Evolutionary conservation across 1,140 invertebrate genomes (phyloP), one percentile per base, ranked within the genome.

Genomic region (Bombyx mandarina): DNA sequence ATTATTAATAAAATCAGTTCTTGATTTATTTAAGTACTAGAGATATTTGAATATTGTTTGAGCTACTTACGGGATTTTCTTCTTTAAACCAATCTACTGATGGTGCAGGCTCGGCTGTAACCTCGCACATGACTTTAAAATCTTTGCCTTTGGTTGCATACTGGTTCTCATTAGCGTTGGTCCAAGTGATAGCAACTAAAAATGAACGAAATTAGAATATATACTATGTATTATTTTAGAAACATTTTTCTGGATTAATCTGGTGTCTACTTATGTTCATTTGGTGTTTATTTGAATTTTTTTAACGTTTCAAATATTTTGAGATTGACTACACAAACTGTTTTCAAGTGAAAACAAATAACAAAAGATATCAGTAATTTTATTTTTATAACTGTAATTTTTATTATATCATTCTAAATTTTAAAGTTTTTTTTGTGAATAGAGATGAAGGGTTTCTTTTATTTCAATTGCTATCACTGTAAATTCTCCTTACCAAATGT

Each of bases 31-130:
- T 26, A 52, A 52, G 43, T 10, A 46, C 22, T 7, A 22, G 2
- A 35, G 26, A 5, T 35, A 35, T 35, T 35, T 45, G 10, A 54
- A 53, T 42, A 53, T 53, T 10, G 45, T 44, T 52, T 18, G 43
- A 44, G 50, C 52, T 43, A 71, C 75, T 86, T 82, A 93, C 89
- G 49, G 88, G 77, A 63, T 91, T 88, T n/a, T 91, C 93, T 77
- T 96, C 93, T 77, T 93, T 93, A 50, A 92, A 89, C 96, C 96
- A 98, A 74, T 95, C 93, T 9, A 98, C 92, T 9, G 89, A 90
- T 0, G 97, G 95, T 42, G 93, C 88, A 10, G 97, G 97, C 79
- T 94, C 93, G 1, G 96, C 95, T 52, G 91, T 92, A 0, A 97
- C 96, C 80, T 93, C 90, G 71, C 97, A 98, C 74, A 91, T 92